Percentiles rank a stretch among this genome's conserved stretches.
Conservation (phyloP, 2,797 vertebrate genomes). For the Schizopygopsis malacanthus region DNA sequence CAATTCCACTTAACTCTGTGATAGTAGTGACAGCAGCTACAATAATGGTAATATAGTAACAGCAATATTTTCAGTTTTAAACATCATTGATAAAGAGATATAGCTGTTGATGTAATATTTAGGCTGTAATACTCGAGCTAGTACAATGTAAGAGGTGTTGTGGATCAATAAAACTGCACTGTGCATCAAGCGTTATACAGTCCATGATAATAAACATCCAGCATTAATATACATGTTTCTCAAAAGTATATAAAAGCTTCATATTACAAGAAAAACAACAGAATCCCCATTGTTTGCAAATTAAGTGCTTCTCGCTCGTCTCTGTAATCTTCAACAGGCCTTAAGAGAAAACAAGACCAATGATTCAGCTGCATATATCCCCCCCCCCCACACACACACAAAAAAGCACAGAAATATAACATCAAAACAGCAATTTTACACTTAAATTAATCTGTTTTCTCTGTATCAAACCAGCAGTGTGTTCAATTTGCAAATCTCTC, state of each 20-base stretch:
- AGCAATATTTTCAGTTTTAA: slow-evolving; percentile 31
- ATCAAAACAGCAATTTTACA: slow-evolving; percentile 83
- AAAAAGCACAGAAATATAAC: slow-evolving; percentile 73
- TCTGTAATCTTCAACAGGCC: slow-evolving; percentile 65
- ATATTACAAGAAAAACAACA: slow-evolving; percentile 31
- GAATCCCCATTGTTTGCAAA: slow-evolving; percentile 51
- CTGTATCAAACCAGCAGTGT: slow-evolving; percentile 75
- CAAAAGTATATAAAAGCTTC: slow-evolving; percentile 35
- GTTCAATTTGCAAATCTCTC: slow-evolving; percentile 80
- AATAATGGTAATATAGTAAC: slow-evolving; percentile 23
- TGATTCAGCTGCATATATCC: slow-evolving; percentile 67
- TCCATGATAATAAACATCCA: slow-evolving; percentile 48
- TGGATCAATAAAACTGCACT: slow-evolving; percentile 58
- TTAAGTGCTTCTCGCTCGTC: slow-evolving; percentile 60
- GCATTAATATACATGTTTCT: slow-evolving; percentile 45
- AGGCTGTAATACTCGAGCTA: slow-evolving; percentile 22
- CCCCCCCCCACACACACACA: slow-evolving; percentile 51
- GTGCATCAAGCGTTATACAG: slow-evolving; percentile 33
- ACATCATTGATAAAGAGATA: slow-evolving; percentile 34
- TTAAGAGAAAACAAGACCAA: slow-evolving; percentile 62
- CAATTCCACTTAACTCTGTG: not conserved
- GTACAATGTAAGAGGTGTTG: slow-evolving; percentile 51
- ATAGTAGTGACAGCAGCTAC: not conserved
- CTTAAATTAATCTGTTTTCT: slow-evolving; percentile 82
- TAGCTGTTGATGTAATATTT: slow-evolving; percentile 29